A percentile compares a stretch with the other conserved stretches of the same genome.
Conservation (phyloP, 2,888 invertebrate species). For the Lobophora halterata region DNA sequence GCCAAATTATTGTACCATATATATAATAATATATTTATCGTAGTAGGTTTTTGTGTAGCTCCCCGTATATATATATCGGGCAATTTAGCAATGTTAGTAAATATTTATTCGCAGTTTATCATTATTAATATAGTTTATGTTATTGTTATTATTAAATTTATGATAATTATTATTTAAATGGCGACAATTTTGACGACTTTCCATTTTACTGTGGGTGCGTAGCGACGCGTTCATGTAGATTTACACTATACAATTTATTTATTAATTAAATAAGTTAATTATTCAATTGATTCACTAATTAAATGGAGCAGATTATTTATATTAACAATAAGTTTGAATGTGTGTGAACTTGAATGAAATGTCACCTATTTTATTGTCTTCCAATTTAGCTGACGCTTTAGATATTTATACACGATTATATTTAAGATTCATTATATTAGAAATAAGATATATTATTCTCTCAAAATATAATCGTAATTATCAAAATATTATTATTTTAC, state of each 20-base stretch:
- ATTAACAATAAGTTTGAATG: slow-evolving; percentile 23
- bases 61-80: slow-evolving; percentile 27
- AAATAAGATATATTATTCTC: slow-evolving; percentile 4
- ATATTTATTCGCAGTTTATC: slow-evolving; percentile 15
- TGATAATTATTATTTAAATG: slow-evolving; percentile 30
- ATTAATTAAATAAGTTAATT: slow-evolving; percentile 34
- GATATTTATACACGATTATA: slow-evolving; percentile 27
- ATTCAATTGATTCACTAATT: slow-evolving; percentile 21
- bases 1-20: slow-evolving; percentile 35
- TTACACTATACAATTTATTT: slow-evolving; percentile 59
- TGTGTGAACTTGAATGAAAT: slow-evolving; percentile 28
- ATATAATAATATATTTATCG: slow-evolving; percentile 25
- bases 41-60: slow-evolving; percentile 17
- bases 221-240: slow-evolving; percentile 76
- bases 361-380: slow-evolving; percentile 61
- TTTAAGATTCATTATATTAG: slow-evolving; percentile 2
- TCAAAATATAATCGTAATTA: background rate
- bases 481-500: background rate
- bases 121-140: slow-evolving; percentile 5
- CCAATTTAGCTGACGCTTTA: slow-evolving; percentile 55
- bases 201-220: slow-evolving; percentile 58
- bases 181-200: slow-evolving; percentile 56
- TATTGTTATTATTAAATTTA: slow-evolving; percentile 23
- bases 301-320: slow-evolving; percentile 14
- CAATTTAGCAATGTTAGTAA: slow-evolving; percentile 10